phyloP scores from a whole-genome alignment of 2,888 invertebrate species.

The Nemotelus pantherinus region DNA sequence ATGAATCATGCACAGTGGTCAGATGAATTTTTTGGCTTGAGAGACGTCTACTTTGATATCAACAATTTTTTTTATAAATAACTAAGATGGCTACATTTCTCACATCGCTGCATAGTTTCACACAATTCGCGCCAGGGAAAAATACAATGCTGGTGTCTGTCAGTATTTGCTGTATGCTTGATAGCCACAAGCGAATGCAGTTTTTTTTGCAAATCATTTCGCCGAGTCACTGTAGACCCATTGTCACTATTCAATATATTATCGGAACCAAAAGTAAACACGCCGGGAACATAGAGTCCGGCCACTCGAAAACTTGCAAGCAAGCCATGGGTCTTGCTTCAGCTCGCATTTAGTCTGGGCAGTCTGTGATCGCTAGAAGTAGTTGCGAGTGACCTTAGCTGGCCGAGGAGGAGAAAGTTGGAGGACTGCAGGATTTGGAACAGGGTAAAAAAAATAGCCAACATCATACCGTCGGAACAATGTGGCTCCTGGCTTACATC shows the following conservation, averaged over 20 bases:
- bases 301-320: slow-evolving; percentile 1
- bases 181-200: too few relatives aligned
- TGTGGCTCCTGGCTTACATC: slow-evolving; percentile 54
- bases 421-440: not conserved
- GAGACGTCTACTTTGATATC: too few relatives aligned
- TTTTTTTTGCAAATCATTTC: too few relatives aligned
- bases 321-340: slow-evolving; percentile 23
- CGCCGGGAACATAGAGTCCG: not conserved
- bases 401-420: not conserved
- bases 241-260: not conserved
- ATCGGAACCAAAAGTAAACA: slow-evolving; percentile 5
- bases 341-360: not conserved
- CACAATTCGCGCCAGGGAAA: too few relatives aligned
- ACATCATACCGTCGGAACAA: not conserved
- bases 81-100: too few relatives aligned
- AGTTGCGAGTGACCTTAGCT: not conserved
- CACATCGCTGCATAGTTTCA: too few relatives aligned
- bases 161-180: too few relatives aligned
- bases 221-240: too few relatives aligned
- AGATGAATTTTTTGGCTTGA: too few relatives aligned
- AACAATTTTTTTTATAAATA: too few relatives aligned
- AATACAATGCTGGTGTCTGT: too few relatives aligned
- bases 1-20: too few relatives aligned
- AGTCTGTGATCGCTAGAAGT: not conserved
- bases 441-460: not conserved